Evolutionary conservation across 2,113 vertebrate genomes (phyloP).

Genomic region (Stegostoma tigrinum): DNA sequence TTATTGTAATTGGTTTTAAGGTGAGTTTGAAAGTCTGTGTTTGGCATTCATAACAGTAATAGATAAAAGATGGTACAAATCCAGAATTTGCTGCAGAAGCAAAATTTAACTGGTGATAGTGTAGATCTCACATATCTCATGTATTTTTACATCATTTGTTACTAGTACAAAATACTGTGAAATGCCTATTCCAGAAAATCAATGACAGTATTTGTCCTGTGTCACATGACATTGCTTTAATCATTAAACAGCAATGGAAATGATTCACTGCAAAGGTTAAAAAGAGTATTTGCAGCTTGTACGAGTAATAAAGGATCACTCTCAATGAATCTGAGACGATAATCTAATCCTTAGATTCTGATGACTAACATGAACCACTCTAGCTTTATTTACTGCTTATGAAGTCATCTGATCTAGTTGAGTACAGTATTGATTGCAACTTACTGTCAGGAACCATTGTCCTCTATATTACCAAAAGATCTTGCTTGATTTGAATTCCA

Average conservation of each 20-base stretch:
- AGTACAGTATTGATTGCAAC: not conserved
- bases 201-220: constrained; percentile 9
- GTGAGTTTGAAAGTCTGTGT: not conserved
- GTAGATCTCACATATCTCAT: not conserved
- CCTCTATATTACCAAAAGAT: not conserved
- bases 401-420: constrained; percentile 25
- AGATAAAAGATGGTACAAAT: not conserved
- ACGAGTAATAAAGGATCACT: not conserved
- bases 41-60: not conserved
- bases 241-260: not conserved
- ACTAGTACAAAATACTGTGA: not conserved
- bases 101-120: not conserved
- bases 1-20: not conserved
- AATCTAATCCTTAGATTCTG: not conserved
- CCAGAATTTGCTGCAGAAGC: not conserved
- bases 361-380: not conserved
- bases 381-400: constrained; percentile 16
- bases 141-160: not conserved
- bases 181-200: not conserved
- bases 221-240: constrained; percentile 23
- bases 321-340: constrained; percentile 27
- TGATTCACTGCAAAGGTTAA: not conserved
- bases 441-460: not conserved
- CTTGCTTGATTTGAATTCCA: not conserved
- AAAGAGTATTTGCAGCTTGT: constrained; percentile 15